Percentiles rank a stretch among this genome's conserved stretches.
These are phyloP conservation scores for Eupithecia vulgata DNA, from an alignment of 2,888 invertebrate genomes.

Conservation along the genomic window DNA sequence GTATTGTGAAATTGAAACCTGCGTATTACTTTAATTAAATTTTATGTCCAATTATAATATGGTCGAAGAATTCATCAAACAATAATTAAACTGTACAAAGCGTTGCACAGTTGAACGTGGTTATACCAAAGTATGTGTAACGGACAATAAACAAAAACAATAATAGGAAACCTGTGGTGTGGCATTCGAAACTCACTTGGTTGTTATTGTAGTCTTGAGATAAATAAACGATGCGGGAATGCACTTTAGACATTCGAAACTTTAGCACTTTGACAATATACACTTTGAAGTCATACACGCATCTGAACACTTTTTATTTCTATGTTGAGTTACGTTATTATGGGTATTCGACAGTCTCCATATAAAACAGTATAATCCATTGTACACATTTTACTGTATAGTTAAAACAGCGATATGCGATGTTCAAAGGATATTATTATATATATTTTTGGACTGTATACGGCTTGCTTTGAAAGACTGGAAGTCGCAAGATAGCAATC, in stretches of 20 bases:
- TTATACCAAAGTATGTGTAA: slow-evolving; percentile 45
- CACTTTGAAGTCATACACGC: not conserved
- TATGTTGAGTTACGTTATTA: not conserved
- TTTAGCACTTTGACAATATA: not conserved
- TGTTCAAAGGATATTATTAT: not conserved
- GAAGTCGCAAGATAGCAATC: not conserved
- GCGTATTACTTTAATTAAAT: not conserved
- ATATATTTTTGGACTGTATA: not conserved
- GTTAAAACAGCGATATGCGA: not conserved
- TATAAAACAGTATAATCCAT: not conserved
- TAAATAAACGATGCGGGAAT: not conserved
- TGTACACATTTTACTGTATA: not conserved
- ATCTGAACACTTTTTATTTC: not conserved
- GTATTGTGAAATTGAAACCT: not conserved
- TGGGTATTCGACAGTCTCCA: not conserved
- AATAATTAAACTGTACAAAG: slow-evolving; percentile 54
- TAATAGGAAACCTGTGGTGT: slow-evolving; percentile 32
- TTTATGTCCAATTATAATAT: slow-evolving; percentile 52
- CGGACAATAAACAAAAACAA: slow-evolving; percentile 40
- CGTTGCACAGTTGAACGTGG: slow-evolving; percentile 62
- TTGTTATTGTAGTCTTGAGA: slow-evolving; percentile 17
- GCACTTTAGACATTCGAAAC: not conserved
- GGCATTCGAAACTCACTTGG: slow-evolving; percentile 26
- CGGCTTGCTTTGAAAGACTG: not conserved
- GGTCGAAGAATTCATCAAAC: slow-evolving; percentile 66